phyloP scores from a whole-genome alignment of 2,113 vertebrate species.

The Neoarius graeffei region DNA sequence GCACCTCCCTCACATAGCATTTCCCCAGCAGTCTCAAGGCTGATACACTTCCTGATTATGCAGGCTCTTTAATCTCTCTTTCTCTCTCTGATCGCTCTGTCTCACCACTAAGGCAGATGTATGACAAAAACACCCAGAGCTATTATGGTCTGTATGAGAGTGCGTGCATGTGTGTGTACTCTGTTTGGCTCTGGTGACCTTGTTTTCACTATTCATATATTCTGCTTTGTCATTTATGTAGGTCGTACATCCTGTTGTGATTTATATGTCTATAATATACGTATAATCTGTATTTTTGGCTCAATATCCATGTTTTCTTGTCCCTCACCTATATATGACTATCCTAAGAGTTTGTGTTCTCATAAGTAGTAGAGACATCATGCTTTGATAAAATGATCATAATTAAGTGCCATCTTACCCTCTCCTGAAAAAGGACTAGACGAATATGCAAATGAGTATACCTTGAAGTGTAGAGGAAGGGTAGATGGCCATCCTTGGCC shows the following conservation, averaged over 20 bases:
- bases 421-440: not conserved
- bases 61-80: slow-evolving; percentile 1
- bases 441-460: not conserved
- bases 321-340: not conserved
- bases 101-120: slow-evolving; percentile 1
- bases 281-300: not conserved
- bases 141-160: not conserved
- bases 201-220: not conserved
- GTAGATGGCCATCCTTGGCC: not conserved
- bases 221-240: not conserved
- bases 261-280: not conserved
- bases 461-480: not conserved
- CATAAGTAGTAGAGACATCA: not conserved
- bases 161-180: not conserved
- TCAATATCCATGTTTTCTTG: not conserved
- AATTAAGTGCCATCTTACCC: not conserved
- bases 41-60: slow-evolving; percentile 27
- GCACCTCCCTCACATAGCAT: slow-evolving; percentile 17
- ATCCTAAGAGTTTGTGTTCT: too few species aligned
- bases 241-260: not conserved
- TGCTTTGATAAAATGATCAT: not conserved
- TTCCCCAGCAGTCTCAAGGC: slow-evolving; percentile 10
- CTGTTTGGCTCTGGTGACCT: not conserved
- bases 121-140: not conserved
- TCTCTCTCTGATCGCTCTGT: not conserved